These are phyloP conservation scores for Fregetta grallaria DNA, from an alignment of 2,113 vertebrate genomes.

Conservation along the genomic window DNA sequence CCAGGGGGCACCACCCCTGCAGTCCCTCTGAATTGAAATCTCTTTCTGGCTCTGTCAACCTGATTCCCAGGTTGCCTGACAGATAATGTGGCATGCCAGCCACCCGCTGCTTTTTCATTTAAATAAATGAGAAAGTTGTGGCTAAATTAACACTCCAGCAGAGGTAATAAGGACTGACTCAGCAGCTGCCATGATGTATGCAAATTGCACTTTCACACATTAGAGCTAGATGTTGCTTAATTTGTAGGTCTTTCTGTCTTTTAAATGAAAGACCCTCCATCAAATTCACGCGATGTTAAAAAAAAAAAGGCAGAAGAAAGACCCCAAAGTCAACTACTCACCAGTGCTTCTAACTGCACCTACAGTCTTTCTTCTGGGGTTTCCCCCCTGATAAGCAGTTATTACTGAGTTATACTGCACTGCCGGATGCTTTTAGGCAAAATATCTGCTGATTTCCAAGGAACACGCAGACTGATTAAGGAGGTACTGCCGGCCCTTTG, in stretches of 20 bases:
- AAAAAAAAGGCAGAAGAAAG: not conserved
- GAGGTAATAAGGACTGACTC: conserved; percentile 54
- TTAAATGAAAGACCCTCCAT: not conserved
- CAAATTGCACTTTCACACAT: conserved; percentile 67
- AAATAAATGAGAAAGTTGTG: conserved; percentile 65
- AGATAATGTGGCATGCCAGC: conserved; percentile 31
- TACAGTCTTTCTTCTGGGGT: not conserved
- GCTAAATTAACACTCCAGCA: conserved; percentile 62
- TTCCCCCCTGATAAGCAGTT: not conserved
- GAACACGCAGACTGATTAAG: not conserved
- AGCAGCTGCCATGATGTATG: conserved; percentile 59
- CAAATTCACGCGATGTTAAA: not conserved
- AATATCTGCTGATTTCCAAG: not conserved
- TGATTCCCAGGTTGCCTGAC: conserved; percentile 47
- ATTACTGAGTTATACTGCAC: not conserved
- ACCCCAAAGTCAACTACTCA: not conserved
- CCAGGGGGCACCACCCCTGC: not conserved
- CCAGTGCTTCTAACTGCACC: not conserved
- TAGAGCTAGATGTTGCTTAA: conserved; percentile 52
- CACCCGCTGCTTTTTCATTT: conserved; percentile 62
- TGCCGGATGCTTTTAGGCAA: not conserved
- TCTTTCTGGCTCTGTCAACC: conserved; percentile 1
- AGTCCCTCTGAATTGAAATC: conserved; percentile 13
- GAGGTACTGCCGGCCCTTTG: not conserved
- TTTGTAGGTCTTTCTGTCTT: conserved; percentile 28